Evolutionary conservation across 2,113 vertebrate species (phyloP).

Genomic region (Eurypyga helias): DNA sequence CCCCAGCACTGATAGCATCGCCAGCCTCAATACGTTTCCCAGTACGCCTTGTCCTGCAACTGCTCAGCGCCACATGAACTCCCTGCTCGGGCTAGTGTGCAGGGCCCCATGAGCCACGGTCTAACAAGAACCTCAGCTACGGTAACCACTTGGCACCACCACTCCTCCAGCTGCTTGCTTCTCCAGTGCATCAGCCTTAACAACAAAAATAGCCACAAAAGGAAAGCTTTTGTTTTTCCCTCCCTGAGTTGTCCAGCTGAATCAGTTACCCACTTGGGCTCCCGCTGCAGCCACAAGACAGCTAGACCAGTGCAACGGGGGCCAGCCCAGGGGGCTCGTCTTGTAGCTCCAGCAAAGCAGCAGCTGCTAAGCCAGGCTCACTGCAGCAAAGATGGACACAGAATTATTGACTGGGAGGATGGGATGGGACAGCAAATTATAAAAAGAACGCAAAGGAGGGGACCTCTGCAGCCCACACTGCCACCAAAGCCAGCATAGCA

Average conservation of each 20-base stretch:
- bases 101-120: background rate
- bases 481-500: background rate
- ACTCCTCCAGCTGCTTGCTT: background rate
- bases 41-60: background rate
- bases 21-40: background rate
- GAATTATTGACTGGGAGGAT: background rate
- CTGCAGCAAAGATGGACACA: background rate
- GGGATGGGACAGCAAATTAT: background rate
- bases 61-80: background rate
- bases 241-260: background rate
- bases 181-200: background rate
- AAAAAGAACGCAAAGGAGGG: background rate
- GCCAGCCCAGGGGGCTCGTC: background rate
- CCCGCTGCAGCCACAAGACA: background rate
- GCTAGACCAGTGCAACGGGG: rapidly evolving
- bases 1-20: rapidly evolving
- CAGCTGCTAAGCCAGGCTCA: background rate
- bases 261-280: background rate
- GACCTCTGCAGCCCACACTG: background rate
- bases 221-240: background rate
- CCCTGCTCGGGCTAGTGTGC: background rate
- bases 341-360: background rate
- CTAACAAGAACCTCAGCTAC: background rate
- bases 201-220: background rate
- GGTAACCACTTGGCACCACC: background rate